These are phyloP conservation scores for Drosophila novamexicana DNA, from an alignment of 1,140 invertebrate species.

Conservation along the genomic window DNA sequence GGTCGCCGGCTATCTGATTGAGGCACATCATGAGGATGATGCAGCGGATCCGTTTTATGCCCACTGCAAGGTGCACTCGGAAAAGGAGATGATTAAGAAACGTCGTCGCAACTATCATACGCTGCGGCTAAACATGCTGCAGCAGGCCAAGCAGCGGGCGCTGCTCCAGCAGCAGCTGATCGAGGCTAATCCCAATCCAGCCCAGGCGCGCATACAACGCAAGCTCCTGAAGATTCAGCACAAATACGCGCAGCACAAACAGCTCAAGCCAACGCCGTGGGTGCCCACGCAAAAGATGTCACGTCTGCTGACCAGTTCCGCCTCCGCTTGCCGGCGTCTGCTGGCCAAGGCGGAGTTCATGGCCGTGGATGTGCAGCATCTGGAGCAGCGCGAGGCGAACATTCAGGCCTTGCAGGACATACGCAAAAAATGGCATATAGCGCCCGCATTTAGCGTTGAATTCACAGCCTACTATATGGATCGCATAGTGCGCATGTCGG, in stretches of 20 bases:
- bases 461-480: slow-evolving; percentile 98
- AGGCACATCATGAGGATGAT: slow-evolving; percentile 97
- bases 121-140: slow-evolving; percentile 90
- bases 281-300: slow-evolving; percentile 98
- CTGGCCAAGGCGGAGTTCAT: slow-evolving; percentile 95
- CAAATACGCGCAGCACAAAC: slow-evolving; percentile 91
- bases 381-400: slow-evolving; percentile 93
- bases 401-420: slow-evolving; percentile 92
- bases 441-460: slow-evolving; percentile 95
- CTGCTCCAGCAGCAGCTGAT: slow-evolving; percentile 77
- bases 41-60: slow-evolving; percentile 99
- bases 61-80: slow-evolving; percentile 96
- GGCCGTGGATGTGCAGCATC: slow-evolving; percentile 91
- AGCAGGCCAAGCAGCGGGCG: slow-evolving; percentile 82
- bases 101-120: slow-evolving; percentile 95
- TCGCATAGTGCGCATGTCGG: slow-evolving; percentile 90
- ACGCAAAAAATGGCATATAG: slow-evolving; percentile 96
- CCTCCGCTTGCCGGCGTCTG: slow-evolving; percentile 93
- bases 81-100: slow-evolving; percentile 91
- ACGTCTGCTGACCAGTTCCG: slow-evolving; percentile 94
- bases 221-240: slow-evolving; percentile 91
- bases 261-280: slow-evolving; percentile 92
- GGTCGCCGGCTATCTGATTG: slow-evolving; percentile 95
- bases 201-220: slow-evolving; percentile 90
- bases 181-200: slow-evolving; percentile 85